Percentiles rank a stretch among this genome's conserved stretches.
Evolutionary conservation across 53 echinoderm and acorn worm genomes (phyloP).

Genomic region (Hippasteria phrygiana): DNA sequence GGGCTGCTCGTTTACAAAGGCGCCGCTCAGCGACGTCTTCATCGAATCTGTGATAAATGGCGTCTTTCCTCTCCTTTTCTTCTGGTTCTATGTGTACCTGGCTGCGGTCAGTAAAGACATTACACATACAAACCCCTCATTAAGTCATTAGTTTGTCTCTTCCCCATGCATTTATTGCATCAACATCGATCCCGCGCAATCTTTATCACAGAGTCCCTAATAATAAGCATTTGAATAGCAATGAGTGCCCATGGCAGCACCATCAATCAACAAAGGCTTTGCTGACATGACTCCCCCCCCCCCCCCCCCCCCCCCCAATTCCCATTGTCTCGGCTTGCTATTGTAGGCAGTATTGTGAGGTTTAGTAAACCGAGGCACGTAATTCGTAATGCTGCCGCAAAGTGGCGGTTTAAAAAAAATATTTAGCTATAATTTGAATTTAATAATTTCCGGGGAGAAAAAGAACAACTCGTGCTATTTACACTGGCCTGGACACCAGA

Average conservation of each 20-base stretch:
- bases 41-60: not conserved
- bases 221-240: not conserved
- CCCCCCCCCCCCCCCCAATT: not conserved
- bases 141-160: conserved; percentile 9
- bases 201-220: conserved; percentile 32
- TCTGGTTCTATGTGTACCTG: not conserved
- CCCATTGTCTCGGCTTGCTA: conserved; percentile 16
- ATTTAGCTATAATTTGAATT: not conserved
- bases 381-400: too few relatives aligned
- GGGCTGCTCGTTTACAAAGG: not conserved
- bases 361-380: too few relatives aligned
- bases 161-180: conserved; percentile 24
- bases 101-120: not conserved
- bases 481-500: not conserved
- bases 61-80: not conserved
- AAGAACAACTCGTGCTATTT: not conserved
- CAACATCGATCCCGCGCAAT: conserved; percentile 21
- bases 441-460: not conserved
- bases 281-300: not conserved
- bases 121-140: not conserved
- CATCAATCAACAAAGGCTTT: conserved; percentile 17
- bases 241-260: conserved; percentile 5
- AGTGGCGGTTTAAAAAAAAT: not conserved
- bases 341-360: not conserved
- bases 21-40: not conserved